Evolutionary conservation across 2,113 vertebrate genomes (phyloP), one percentile per base, ranked within the genome.

Genomic region (Arvicanthis niloticus): DNA sequence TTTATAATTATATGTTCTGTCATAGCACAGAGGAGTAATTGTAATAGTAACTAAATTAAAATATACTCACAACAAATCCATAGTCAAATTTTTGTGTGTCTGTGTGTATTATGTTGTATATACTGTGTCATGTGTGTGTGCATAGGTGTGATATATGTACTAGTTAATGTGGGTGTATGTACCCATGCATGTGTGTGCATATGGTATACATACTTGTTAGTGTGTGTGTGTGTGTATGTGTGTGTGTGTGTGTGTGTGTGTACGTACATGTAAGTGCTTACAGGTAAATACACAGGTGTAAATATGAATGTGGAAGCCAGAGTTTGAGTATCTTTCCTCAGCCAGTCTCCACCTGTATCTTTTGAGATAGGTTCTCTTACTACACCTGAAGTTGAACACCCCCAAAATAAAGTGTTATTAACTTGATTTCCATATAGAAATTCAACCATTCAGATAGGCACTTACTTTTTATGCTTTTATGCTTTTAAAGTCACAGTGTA

Each of bases 11-110:
- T 40, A 75, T 72, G 37, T 16, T 81, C 48, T 58, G 26, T 67
- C 51, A 10, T 51, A 91, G 51, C 42, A 84, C 31, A 37, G 11
- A 7, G 10, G 3, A 76, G 9, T 73, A 78, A 19, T 78, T 42
- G 60, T 67, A 91, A 89, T 34, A 77, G 7, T 16, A 97, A 29
- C 93, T 92, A 60, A 94, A 42, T 72, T 58, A 89, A 91, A 81
- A 86, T 73, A 72, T 5, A 26, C 82, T 78, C 17, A 86, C 3
- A 60, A 62, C 56, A 26, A 24, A 51, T 45, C 60, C 21, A 73
- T 31, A 86, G 26, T 70, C 22, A 16, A 68, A 2, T 11, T 65
- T 75, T n/a, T 86, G 8, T 65, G 53, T 58, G 26, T 85, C 58
- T 84, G 3, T 67, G 29, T 67, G 26, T 86, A 17, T 65, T 34